These are phyloP conservation scores for Rhyacophila brunnea DNA, from an alignment of 1,140 invertebrate species.

Conservation along the genomic window DNA sequence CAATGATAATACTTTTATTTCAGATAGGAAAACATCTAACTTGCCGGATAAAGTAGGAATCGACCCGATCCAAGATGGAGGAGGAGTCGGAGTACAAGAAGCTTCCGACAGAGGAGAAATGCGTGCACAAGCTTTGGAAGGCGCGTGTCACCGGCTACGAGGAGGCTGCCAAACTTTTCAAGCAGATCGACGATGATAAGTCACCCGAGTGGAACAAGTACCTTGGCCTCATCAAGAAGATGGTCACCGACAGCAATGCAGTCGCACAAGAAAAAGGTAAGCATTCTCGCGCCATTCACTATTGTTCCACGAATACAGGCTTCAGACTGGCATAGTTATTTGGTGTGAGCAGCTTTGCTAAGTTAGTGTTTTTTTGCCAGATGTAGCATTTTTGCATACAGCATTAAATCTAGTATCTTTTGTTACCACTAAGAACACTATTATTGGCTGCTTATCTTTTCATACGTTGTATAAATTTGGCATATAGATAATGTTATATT, in stretches of 20 bases:
- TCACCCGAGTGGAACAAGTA: slow-evolving; percentile 92
- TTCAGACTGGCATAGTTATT: too few relatives aligned
- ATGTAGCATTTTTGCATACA: too few relatives aligned
- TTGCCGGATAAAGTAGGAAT: not conserved
- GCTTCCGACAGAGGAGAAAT: slow-evolving; percentile 86
- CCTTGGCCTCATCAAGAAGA: slow-evolving; percentile 89
- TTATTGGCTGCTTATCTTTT: too few relatives aligned
- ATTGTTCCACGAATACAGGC: too few relatives aligned
- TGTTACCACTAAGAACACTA: too few relatives aligned
- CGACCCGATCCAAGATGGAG: slow-evolving; percentile 59
- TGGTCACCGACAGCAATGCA: slow-evolving; percentile 93
- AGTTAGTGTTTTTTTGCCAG: too few relatives aligned
- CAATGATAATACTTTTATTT: too few relatives aligned
- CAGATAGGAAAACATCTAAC: slow-evolving; percentile 7
- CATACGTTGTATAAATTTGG: too few relatives aligned
- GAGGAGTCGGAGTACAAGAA: slow-evolving; percentile 92
- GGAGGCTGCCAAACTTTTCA: slow-evolving; percentile 86
- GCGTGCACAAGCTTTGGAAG: slow-evolving; percentile 94
- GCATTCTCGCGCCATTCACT: too few relatives aligned
- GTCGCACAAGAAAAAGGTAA: slow-evolving; percentile 92
- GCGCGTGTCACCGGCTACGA: slow-evolving; percentile 91
- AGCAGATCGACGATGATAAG: slow-evolving; percentile 86
- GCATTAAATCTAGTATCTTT: too few relatives aligned
- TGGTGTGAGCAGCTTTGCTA: too few relatives aligned
- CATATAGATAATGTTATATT: too few relatives aligned